Base-by-base conservation (phyloP, 2,113 vertebrate genomes). In the Menidia beryllina region DNA sequence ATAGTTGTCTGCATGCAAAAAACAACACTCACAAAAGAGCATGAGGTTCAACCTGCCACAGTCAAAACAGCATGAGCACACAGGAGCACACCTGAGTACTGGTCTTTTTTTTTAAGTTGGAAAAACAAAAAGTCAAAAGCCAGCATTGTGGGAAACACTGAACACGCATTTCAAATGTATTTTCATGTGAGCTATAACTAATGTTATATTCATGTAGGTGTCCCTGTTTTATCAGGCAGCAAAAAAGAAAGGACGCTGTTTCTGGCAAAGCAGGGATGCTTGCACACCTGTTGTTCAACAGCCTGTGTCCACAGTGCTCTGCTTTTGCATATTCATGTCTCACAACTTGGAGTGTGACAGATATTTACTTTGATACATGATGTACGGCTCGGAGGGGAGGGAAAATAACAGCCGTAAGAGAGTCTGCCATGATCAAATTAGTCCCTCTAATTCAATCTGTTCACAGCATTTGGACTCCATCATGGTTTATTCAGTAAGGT, bases 381-480 rank as follows among this genome's bases (percentile, higher is more conserved):
- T 34, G 58, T 63, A 53, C 19, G 12, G 21, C 59, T 68, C 19
- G 30, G 1, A 36, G 56, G 70, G 76, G 50, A 73, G 51, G 67
- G 36, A 53, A 77, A 61, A 50, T 66, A 79, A 73, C 71, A 66
- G 56, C 53, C 50, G 15, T 70, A 52, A 78, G 56, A 70, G 79
- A 86, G 83, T 79, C 71, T 60, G 81, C 34, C 56, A 34, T 72
- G 61, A 88, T 88, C 79, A 81, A 53, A 85, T 90, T 79, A 87
- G 74, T 77, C 79, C 66, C 60, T 83, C 59, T 89, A 90, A 90
- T 86, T 86, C 56, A 81, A 79, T 89, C 75, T 83, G 66, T 80
- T 87, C 77, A 68, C 79, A 81, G 69, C 67, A 67, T 74, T 87
- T 60, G 61, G 72, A 82, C 59, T 85, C 78, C 77, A 83, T 82